phyloP scores from a whole-genome alignment of 2,113 vertebrate species.

The Gorilla gorilla region DNA sequence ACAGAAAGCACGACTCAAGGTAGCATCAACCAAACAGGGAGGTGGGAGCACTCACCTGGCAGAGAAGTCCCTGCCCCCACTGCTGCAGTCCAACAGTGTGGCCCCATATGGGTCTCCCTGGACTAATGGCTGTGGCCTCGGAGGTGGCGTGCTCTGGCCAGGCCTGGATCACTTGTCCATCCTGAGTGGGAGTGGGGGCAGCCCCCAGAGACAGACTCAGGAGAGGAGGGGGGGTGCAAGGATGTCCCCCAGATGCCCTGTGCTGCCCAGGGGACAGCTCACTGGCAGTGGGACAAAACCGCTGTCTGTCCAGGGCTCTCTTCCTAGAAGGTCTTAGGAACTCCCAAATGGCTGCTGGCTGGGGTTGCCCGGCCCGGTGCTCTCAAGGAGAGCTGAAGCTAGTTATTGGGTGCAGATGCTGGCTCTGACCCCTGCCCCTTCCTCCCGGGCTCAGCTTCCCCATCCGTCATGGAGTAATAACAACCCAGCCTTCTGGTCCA shows the following conservation, averaged over 20 bases:
- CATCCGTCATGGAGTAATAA: background rate
- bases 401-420: background rate
- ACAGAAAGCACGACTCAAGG: background rate
- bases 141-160: background rate
- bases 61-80: background rate
- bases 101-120: background rate
- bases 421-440: background rate
- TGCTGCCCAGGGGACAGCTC: background rate
- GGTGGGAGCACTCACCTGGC: background rate
- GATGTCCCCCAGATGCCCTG: background rate
- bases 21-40: background rate
- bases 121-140: background rate
- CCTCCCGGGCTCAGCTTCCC: background rate
- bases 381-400: too few species aligned
- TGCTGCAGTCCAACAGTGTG: background rate
- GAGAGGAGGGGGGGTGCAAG: background rate
- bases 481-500: too few species aligned
- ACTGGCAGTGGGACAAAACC: background rate
- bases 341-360: background rate
- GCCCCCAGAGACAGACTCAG: background rate
- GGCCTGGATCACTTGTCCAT: background rate
- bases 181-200: background rate
- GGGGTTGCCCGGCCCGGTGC: background rate
- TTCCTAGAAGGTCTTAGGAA: background rate
- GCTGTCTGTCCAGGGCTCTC: background rate